phyloP scores from a whole-genome alignment of 2,797 vertebrate genomes.

The Glyptemys insculpta region DNA sequence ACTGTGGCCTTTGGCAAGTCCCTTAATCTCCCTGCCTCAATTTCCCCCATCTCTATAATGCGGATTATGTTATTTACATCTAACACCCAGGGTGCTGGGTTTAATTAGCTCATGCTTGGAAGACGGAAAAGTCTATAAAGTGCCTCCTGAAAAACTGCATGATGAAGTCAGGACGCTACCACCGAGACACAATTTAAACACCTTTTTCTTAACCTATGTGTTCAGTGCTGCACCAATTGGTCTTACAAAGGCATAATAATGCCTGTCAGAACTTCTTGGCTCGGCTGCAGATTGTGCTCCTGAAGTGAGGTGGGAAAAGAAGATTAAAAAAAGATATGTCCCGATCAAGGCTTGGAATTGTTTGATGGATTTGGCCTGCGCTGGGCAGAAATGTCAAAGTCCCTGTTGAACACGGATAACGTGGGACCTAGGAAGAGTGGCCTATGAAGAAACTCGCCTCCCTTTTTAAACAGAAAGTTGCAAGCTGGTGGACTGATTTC shows the following conservation, averaged over 20 bases:
- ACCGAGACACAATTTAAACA: not conserved
- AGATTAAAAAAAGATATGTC: not conserved
- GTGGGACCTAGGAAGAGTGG: fast-evolving
- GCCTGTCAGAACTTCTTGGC: not conserved
- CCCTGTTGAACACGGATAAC: not conserved
- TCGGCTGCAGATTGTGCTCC: not conserved
- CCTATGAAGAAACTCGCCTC: fast-evolving
- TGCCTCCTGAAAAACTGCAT: fast-evolving
- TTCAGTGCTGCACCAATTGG: fast-evolving
- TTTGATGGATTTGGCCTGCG: not conserved
- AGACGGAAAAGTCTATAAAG: fast-evolving
- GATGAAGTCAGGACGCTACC: not conserved
- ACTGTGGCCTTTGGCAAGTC: not conserved
- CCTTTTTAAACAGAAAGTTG: not conserved
- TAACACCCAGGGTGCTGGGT: fast-evolving
- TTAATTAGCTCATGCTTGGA: not conserved
- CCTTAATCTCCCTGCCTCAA: not conserved
- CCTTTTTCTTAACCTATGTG: not conserved
- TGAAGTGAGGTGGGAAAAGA: not conserved
- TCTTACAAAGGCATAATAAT: not conserved
- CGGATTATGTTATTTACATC: not conserved
- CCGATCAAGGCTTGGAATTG: not conserved
- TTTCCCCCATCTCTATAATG: not conserved
- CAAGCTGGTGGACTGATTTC: not conserved
- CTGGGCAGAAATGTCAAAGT: fast-evolving